Percentiles rank a stretch among this genome's conserved stretches.
These are phyloP conservation scores for Euura lappo DNA, from an alignment of 1,140 invertebrate genomes.

Conservation along the genomic window DNA sequence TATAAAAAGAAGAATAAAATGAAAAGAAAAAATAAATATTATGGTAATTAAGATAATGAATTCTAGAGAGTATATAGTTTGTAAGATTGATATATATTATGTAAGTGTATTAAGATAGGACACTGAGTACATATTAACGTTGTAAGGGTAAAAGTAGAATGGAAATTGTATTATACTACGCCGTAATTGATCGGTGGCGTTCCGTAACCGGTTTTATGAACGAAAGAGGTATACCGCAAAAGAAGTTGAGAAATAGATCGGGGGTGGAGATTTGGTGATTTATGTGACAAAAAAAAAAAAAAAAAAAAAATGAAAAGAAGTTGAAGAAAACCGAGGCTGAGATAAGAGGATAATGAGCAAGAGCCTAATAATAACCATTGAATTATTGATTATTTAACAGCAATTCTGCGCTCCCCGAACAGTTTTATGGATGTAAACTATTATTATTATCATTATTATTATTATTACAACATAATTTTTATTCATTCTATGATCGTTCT, in stretches of 20 bases:
- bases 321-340: neutral
- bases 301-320: slow-evolving; percentile 19
- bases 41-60: neutral
- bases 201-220: slow-evolving; percentile 47
- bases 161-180: slow-evolving; percentile 56
- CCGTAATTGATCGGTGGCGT: slow-evolving; percentile 39
- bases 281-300: neutral
- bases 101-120: slow-evolving; percentile 48
- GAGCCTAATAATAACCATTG: slow-evolving; percentile 32
- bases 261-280: neutral
- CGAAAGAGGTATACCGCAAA: slow-evolving; percentile 23
- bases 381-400: slow-evolving; percentile 42
- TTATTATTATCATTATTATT: slow-evolving; percentile 59
- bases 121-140: slow-evolving; percentile 37
- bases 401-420: slow-evolving; percentile 37
- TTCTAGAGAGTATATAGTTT: neutral
- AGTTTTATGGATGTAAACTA: slow-evolving; percentile 60
- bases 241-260: slow-evolving; percentile 13
- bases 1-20: slow-evolving; percentile 17
- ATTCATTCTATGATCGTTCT: slow-evolving; percentile 52
- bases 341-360: neutral
- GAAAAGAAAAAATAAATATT: slow-evolving; percentile 9
- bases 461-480: slow-evolving; percentile 48
- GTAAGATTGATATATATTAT: slow-evolving; percentile 23
- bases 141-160: slow-evolving; percentile 45